A percentile compares a stretch with the other conserved stretches of the same genome.
Evolutionary conservation across 2,113 vertebrate species (phyloP).

Genomic region (Cyprinus carpio): DNA sequence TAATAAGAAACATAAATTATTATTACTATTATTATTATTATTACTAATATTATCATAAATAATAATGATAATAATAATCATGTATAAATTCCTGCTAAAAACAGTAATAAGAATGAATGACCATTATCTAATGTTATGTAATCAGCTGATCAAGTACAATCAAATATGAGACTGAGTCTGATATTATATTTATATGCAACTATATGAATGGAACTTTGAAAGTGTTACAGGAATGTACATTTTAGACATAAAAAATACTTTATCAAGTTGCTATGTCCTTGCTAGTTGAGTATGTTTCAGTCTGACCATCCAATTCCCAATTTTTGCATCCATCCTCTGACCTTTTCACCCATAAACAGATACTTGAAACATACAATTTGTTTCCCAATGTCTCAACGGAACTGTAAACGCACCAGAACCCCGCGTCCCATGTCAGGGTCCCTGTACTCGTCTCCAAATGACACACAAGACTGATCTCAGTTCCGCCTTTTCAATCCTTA

Average conservation of each 20-base stretch:
- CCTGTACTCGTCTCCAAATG: conserved; percentile 1
- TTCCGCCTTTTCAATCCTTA: background rate
- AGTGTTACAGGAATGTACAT: background rate
- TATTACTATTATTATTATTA: no score
- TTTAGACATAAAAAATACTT: background rate
- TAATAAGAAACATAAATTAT: no score
- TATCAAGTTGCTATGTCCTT: background rate
- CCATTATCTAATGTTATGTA: no score
- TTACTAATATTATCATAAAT: no score
- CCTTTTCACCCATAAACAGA: background rate
- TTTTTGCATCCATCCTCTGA: background rate
- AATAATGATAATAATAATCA: no score
- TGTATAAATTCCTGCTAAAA: no score
- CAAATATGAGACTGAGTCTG: background rate
- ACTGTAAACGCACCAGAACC: background rate
- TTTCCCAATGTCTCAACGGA: background rate
- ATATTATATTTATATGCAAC: background rate
- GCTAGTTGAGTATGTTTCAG: no score
- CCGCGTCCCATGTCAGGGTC: conserved; percentile 9
- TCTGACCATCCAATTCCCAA: background rate
- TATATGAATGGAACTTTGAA: background rate
- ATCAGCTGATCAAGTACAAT: background rate
- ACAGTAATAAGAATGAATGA: no score
- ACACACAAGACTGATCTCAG: conserved; percentile 10
- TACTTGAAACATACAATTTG: no score